These are phyloP conservation scores for Haplochromis burtoni DNA, from an alignment of 2,113 vertebrate species.

Conservation along the genomic window DNA sequence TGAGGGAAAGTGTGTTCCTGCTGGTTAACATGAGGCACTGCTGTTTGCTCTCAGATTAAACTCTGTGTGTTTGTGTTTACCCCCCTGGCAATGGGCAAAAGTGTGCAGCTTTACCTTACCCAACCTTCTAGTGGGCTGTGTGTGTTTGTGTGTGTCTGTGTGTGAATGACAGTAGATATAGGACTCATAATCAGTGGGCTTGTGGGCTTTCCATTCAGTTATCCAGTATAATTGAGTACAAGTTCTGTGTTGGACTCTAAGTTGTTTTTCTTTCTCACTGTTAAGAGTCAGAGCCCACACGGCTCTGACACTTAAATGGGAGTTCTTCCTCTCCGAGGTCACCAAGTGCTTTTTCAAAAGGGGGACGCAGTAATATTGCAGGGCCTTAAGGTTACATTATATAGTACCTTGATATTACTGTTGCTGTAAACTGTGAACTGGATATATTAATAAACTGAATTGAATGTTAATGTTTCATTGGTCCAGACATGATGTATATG, in stretches of 20 bases:
- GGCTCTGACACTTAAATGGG: not conserved
- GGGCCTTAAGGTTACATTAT: not conserved
- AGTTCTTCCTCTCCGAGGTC: not conserved
- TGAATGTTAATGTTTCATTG: not conserved
- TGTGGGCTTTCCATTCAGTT: not conserved
- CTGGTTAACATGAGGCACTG: conserved; percentile 34
- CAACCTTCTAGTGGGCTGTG: not conserved
- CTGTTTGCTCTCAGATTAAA: conserved; percentile 46
- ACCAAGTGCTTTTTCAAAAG: not conserved
- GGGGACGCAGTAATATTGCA: not conserved
- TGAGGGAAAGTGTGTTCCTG: conserved; percentile 21
- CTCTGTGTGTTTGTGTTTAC: conserved; percentile 43
- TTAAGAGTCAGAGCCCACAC: not conserved
- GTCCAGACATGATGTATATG: not conserved
- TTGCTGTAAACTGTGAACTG: not conserved
- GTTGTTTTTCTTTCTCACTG: not conserved
- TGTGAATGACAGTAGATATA: not conserved
- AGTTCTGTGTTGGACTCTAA: not conserved
- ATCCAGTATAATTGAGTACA: not conserved
- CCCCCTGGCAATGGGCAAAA: conserved; percentile 34
- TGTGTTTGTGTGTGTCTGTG: not conserved
- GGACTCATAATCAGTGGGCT: not conserved
- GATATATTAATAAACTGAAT: not conserved
- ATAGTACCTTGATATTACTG: not conserved
- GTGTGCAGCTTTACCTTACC: conserved; percentile 18